Evolutionary conservation across 2,113 vertebrate genomes (phyloP).

Genomic region (Mellivora capensis): DNA sequence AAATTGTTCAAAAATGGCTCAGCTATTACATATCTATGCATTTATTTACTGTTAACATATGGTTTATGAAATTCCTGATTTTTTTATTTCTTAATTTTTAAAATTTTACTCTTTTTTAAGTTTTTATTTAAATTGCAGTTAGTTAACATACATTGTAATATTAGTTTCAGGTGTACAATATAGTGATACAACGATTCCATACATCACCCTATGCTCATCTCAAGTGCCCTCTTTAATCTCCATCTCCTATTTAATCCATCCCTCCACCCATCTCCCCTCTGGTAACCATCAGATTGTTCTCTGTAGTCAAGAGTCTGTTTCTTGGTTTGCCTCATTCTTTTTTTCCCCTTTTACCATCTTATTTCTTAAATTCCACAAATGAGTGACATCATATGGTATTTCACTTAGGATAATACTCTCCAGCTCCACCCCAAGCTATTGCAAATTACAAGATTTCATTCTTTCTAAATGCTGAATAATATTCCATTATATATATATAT

Average conservation of each 20-base stretch:
- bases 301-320: not conserved
- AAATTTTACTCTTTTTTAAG: not conserved
- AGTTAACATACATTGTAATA: not conserved
- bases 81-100: not conserved
- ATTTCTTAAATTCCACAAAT: not conserved
- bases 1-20: not conserved
- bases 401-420: not conserved
- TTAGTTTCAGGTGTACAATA: not conserved
- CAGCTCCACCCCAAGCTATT: not conserved
- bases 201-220: not conserved
- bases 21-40: not conserved
- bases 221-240: not conserved
- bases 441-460: not conserved
- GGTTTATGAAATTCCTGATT: not conserved
- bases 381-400: not conserved
- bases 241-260: not conserved
- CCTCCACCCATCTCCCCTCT: not conserved
- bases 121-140: not conserved
- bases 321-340: not conserved
- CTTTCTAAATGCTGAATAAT: not conserved
- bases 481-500: not conserved
- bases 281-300: not conserved
- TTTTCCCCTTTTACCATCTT: not conserved
- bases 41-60: not conserved
- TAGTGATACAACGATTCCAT: not conserved